Evolutionary conservation across 2,888 invertebrate genomes (phyloP), one percentile per base, ranked within the genome.

Genomic region (Meiosimyza decipiens): DNA sequence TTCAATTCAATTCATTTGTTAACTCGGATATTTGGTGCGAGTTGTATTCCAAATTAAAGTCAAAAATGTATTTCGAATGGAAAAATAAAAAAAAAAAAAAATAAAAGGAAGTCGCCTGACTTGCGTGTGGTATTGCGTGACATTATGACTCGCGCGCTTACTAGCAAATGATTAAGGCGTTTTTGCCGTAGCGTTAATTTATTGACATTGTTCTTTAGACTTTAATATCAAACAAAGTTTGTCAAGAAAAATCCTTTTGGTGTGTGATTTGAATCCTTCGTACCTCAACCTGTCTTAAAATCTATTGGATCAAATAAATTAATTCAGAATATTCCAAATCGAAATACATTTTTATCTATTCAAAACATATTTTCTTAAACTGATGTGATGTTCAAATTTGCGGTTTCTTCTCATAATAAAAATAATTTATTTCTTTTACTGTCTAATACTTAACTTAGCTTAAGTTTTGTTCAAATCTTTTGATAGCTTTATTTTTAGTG

Each of bases 81-180:
- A 62, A 62, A 33, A 28, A 33, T 1, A 40, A 9, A 63, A 47
- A 40, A 33, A n/a, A 47, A 63, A 40, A n/a, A 18, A 13, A 15
- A n/a, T n/a, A 60, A 40, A 28, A 18, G 49, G 16, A 13, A 11
- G 33, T 40, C 22, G 73, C 51, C 62, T 18, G 65, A 59, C 11
- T 69, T 74, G 74, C 73, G 73, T 73, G 71, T 69, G 69, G 52
- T 65, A 69, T 65, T 73, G 73, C 71, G 73, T 73, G 73, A 73
- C 63, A 62, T 33, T 73, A 50, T 70, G 54, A 69, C 62, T 59
- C 49, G 22, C 18, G n/a, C 22, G 16, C 6, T 65, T 59, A 63
- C 57, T 5, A 3, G 49, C 11, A 6, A n/a, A 9, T 47, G 16
- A n/a, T 47, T 47, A 3, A 22, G n/a, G 55, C 47, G 49, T 16